Evolutionary conservation across 2,888 invertebrate genomes (phyloP).

Genomic region (Barypeithes pellucidus): DNA sequence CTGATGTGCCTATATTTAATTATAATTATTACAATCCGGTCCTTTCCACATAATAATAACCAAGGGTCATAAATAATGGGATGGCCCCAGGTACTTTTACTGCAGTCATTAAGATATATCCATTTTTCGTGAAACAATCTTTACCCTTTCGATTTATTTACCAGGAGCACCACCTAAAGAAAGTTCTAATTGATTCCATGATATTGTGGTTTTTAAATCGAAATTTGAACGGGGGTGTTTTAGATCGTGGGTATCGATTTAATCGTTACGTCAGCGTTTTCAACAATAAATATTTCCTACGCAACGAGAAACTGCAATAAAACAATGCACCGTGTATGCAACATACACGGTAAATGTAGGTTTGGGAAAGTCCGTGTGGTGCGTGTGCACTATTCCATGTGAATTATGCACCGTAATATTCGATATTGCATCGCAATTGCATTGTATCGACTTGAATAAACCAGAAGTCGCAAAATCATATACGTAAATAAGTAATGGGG

Average conservation of each 20-base stretch:
- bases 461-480: constrained; percentile 2
- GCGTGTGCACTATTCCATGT: constrained; percentile 16
- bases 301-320: constrained; percentile 18
- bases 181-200: no score
- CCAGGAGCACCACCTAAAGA: no score
- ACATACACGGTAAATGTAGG: constrained; percentile 11
- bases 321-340: constrained; percentile 19
- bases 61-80: no score
- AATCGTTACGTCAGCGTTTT: constrained; percentile 6
- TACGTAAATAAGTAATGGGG: not conserved
- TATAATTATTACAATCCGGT: no score
- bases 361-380: constrained; percentile 16
- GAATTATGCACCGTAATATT: constrained; percentile 18
- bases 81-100: no score
- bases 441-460: constrained; percentile 20
- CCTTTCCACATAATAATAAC: no score
- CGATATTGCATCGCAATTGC: not conserved
- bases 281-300: constrained; percentile 2
- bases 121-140: no score
- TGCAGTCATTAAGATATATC: no score
- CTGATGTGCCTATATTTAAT: no score
- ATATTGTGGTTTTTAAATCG: no score
- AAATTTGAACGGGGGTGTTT: no score
- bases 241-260: not conserved
- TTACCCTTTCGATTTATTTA: no score